phyloP scores from a whole-genome alignment of 2,113 vertebrate genomes.

The Malurus cyaneus region DNA sequence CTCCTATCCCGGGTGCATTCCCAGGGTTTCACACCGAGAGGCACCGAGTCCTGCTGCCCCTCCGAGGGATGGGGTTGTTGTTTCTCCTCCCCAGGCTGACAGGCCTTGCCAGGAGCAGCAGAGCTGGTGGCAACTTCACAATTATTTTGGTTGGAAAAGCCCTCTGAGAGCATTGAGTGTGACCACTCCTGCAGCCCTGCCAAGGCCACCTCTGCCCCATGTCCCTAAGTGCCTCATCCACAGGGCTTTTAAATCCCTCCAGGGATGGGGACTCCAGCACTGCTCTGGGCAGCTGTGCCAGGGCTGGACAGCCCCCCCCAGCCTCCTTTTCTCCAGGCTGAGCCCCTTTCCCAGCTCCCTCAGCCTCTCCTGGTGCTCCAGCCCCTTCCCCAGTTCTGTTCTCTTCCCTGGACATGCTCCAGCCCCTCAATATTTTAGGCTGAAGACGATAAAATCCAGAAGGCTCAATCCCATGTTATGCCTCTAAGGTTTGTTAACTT shows the following conservation, averaged over 20 bases:
- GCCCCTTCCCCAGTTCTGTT: fast-evolving
- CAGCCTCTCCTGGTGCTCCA: fast-evolving
- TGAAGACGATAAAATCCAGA: background rate
- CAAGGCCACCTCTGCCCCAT: fast-evolving
- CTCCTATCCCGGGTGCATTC: background rate
- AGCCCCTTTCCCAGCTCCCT: background rate
- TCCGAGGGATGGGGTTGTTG: background rate
- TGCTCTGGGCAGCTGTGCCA: background rate
- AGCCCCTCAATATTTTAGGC: background rate
- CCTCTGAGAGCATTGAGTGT: background rate
- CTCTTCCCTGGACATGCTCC: background rate
- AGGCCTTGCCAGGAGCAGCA: fast-evolving
- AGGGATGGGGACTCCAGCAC: fast-evolving
- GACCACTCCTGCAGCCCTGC: background rate
- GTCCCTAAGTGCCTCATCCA: background rate
- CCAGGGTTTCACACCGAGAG: background rate
- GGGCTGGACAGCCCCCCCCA: background rate
- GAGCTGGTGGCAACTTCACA: background rate
- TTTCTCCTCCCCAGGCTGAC: background rate
- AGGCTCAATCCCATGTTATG: background rate
- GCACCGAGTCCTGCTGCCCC: background rate
- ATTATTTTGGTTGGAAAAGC: background rate
- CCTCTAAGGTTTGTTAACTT: background rate
- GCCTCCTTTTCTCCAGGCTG: background rate
- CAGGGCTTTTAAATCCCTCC: background rate